Evolutionary conservation across 2,113 vertebrate genomes (phyloP), one percentile per base, ranked within the genome.

Genomic region (Leuciscus idus): DNA sequence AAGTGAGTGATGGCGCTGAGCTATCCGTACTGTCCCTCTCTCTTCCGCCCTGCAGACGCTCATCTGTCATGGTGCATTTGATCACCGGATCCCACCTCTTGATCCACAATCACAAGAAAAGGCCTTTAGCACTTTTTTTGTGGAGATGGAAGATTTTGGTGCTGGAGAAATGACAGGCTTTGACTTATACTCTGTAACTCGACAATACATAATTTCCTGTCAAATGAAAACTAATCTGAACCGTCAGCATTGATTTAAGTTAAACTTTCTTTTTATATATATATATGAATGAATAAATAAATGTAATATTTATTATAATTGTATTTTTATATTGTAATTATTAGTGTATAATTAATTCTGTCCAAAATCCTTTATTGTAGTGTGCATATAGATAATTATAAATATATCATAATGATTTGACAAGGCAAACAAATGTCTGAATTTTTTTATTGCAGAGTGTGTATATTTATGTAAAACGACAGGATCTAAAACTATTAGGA

Each of bases 1-100:
- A 92, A 95, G 95, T 97, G 97, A 97, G 92, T 93, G 96, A 97
- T 97, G 96, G 95, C 92, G 89, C 76, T 61, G 61, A 76, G 76
- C 81, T 87, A 75, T 75, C 75, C 73, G 52, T 64, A 82, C 52
- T 79, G 19, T 81, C 52, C 33, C 81, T 84, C 81, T 83, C 78
- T 46, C 61, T 88, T 74, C 72, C 26, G 23, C 72, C 73, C 73
- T 19, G 55, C 52, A 55, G 55, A 79, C 30, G 61, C 30, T 79
- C 73, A 85, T 86, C 88, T 80, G 88, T 87, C 86, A 89, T 66
- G 43, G 73, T 83, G 79, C 73, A 74, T 89, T 79, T 83, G 86
- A 89, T 85, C 83, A 77, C 75, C 72, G 55, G 19, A 62, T n/a
- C 73, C 74, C 85, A 78, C 70, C 78, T 78, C 83, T 89, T 87